Conservation (phyloP, 1,140 invertebrate genomes). For the Apis laboriosa region DNA sequence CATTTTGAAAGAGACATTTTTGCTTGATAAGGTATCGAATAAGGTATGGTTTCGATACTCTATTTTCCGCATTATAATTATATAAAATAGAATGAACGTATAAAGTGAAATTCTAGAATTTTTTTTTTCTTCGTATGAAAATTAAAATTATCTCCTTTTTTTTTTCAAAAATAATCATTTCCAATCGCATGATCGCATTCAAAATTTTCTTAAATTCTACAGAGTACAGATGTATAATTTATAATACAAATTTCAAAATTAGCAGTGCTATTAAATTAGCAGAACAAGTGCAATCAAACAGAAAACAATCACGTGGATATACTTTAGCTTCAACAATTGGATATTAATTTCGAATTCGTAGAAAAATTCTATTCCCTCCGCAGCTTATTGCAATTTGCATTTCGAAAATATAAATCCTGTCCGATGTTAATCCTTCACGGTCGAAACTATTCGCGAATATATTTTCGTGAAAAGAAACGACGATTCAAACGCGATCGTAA, state of each 20-base stretch:
- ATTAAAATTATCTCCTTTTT: too few species aligned
- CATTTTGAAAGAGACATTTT: background rate
- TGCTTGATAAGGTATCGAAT: background rate
- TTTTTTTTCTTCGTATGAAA: too few species aligned
- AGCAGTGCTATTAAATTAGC: too few species aligned
- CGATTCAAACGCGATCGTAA: constrained; percentile 38
- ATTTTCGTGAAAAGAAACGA: constrained; percentile 16
- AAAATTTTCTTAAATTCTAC: too few species aligned
- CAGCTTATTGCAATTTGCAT: background rate
- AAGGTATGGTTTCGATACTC: background rate
- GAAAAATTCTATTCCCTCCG: background rate
- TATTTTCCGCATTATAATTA: background rate
- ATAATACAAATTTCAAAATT: too few species aligned
- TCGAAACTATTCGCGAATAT: background rate
- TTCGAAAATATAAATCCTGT: constrained; percentile 41
- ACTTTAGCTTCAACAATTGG: background rate
- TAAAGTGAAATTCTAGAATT: too few species aligned
- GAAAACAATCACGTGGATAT: too few species aligned
- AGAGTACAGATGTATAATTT: too few species aligned
- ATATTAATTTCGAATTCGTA: background rate
- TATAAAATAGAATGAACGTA: background rate
- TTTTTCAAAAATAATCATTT: too few species aligned
- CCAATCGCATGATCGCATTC: too few species aligned
- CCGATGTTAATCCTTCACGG: background rate
- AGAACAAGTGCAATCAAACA: too few species aligned